Percentiles rank a stretch among this genome's conserved stretches.
Conservation (phyloP, 2,888 invertebrate genomes). For the Bombylius major region DNA sequence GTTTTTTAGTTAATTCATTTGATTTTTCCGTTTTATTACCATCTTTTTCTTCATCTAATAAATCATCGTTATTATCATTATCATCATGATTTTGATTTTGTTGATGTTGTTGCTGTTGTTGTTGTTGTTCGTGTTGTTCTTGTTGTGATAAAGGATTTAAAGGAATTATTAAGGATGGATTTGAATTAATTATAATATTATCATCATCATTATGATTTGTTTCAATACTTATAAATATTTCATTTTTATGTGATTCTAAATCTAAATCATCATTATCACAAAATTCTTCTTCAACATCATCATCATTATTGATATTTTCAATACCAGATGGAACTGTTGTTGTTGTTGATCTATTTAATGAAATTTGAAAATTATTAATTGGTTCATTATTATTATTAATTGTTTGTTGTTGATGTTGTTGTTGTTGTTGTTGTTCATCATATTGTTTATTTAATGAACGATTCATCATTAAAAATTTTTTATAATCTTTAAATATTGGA, state of each 20-base stretch:
- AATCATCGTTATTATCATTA: too few species aligned
- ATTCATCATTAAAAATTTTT: slow-evolving; percentile 25
- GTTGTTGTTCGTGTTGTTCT: background rate
- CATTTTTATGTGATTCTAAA: slow-evolving; percentile 22
- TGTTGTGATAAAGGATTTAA: background rate
- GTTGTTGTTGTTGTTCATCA: background rate
- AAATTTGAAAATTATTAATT: slow-evolving; percentile 1
- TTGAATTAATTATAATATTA: slow-evolving; percentile 25
- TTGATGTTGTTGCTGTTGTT: background rate
- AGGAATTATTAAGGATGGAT: slow-evolving; percentile 8
- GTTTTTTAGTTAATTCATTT: too few species aligned
- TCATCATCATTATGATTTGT: slow-evolving; percentile 27
- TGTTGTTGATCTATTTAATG: background rate
- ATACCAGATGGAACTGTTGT: too few species aligned
- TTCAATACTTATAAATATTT: slow-evolving; percentile 34
- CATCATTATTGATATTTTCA: background rate
- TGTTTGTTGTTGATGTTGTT: background rate
- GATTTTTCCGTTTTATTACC: too few species aligned
- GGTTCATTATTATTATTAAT: slow-evolving; percentile 7
- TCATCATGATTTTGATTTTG: background rate
- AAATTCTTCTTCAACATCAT: background rate
- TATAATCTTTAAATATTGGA: slow-evolving; percentile 38
- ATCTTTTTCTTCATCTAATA: too few species aligned
- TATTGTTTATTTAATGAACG: slow-evolving; percentile 7
- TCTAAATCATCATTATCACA: background rate